Percentiles rank a stretch among this genome's conserved stretches.
Conservation (phyloP, 2,888 invertebrate species). For the Lacanobia oleracea region DNA sequence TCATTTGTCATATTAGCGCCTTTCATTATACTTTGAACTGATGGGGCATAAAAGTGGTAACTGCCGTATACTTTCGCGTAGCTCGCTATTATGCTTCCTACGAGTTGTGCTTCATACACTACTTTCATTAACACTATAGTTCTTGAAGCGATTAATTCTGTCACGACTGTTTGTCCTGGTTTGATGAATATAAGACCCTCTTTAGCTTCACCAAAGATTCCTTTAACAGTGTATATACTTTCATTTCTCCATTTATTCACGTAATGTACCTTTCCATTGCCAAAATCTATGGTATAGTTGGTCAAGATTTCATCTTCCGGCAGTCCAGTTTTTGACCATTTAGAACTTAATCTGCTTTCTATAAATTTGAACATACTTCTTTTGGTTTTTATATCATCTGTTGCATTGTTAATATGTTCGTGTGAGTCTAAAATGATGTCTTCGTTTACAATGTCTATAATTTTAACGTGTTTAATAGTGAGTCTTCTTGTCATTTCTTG, state of each 20-base stretch:
- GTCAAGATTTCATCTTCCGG: conserved; percentile 73
- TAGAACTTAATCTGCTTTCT: conserved; percentile 72
- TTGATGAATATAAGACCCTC: conserved; percentile 67
- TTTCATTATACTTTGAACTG: conserved; percentile 77
- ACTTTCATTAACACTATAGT: conserved; percentile 75
- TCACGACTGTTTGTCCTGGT: conserved; percentile 71
- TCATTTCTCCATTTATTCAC: conserved; percentile 76
- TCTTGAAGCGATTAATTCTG: conserved; percentile 73
- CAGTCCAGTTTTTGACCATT: conserved; percentile 74
- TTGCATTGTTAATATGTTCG: conserved; percentile 77
- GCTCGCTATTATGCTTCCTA: conserved; percentile 77
- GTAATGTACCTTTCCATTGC: conserved; percentile 64
- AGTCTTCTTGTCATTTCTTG: conserved; percentile 73
- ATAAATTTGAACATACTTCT: conserved; percentile 66
- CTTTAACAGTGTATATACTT: conserved; percentile 55
- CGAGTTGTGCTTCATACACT: conserved; percentile 71
- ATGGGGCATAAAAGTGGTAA: conserved; percentile 82
- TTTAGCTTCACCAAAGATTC: conserved; percentile 70
- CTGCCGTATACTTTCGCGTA: conserved; percentile 78
- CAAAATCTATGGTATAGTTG: conserved; percentile 71
- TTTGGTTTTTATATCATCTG: conserved; percentile 63
- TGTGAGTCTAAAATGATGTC: conserved; percentile 69
- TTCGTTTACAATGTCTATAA: conserved; percentile 74
- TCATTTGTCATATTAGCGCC: conserved; percentile 76
- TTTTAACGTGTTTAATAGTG: conserved; percentile 68